Evolutionary conservation across 2,797 vertebrate genomes (phyloP), one percentile per base, ranked within the genome.

Genomic region (Chromis chromis): DNA sequence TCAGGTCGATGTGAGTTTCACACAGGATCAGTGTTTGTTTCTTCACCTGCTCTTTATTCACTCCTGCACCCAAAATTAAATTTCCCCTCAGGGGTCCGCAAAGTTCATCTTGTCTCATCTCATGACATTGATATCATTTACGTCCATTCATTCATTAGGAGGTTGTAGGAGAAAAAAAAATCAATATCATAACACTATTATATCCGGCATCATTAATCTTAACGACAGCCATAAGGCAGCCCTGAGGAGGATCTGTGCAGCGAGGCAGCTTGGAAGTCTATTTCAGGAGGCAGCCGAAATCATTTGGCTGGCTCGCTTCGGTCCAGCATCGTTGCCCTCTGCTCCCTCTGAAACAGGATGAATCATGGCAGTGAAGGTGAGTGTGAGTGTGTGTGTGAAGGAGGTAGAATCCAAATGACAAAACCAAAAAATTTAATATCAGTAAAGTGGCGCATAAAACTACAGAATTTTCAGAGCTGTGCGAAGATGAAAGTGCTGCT

Each of bases 101-200:
- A 42, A 40, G 58, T 77, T 77, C 53, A 70, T 61, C 50, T 36
- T 7, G 56, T 68, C 70, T 66, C 5, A 57, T 75, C 44, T 54
- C 53, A 58, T 55, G 74, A 72, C 40, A 56, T 9, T 28, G 40
- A 79, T 75, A 53, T 81, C 57, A 70, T 70, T 62, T 70, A n/a
- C 31, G 36, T 68, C 62, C 69, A 54, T 57, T 81, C 61, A 70
- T 67, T 81, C 77, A 79, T 73, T 55, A 79, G 48, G 57, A 82
- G 13, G 62, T 42, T 52, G 65, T 58, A 27, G 27, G 57, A 73
- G 40, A 55, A 67, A 68, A 62, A n/a, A 80, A 62, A 71, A 72
- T 86, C 76, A 33, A 70, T 74, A 79, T 74, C 71, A 62, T 69
- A 80, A 85, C 69, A 69, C n/a, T 42, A 40, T 80, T 80, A 80